Evolutionary conservation across 2,113 vertebrate species (phyloP).

Genomic region (Datnioides undecimradiatus): DNA sequence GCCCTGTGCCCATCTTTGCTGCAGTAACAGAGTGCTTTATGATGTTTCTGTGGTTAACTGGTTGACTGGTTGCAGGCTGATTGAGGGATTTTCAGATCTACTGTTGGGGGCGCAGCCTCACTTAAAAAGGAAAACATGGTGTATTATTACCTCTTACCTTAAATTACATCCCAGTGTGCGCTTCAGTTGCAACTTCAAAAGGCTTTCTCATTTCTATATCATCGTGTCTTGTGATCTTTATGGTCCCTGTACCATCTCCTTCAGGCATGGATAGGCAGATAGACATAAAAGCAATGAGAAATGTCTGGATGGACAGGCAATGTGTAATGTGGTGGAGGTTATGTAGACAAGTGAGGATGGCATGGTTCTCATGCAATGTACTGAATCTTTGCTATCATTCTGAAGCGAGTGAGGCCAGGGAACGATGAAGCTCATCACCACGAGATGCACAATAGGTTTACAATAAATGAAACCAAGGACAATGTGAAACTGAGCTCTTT

Average conservation of each 20-base stretch:
- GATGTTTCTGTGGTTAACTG: conserved; percentile 11
- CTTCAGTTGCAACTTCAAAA: conserved; percentile 64
- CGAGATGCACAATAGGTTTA: conserved; percentile 29
- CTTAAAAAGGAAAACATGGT: conserved; percentile 50
- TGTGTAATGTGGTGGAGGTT: conserved; percentile 40
- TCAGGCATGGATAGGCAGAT: conserved; percentile 32
- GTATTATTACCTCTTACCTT: conserved; percentile 53
- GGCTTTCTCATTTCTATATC: conserved; percentile 35
- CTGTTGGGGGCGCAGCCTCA: conserved; percentile 11
- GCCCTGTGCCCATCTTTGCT: neutral
- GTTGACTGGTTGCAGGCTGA: neutral
- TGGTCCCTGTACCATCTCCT: conserved; percentile 26
- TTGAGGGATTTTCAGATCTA: conserved; percentile 35
- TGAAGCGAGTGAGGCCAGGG: neutral
- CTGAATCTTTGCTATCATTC: conserved; percentile 17
- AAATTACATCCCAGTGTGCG: conserved; percentile 41
- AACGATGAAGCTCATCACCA: neutral
- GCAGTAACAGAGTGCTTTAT: neutral
- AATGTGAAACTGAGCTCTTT: conserved; percentile 35
- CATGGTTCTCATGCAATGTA: conserved; percentile 4
- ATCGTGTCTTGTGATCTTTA: conserved; percentile 51
- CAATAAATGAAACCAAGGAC: conserved; percentile 19
- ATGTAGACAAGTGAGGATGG: conserved; percentile 13
- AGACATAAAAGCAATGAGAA: conserved; percentile 38
- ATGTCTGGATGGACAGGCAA: conserved; percentile 44